A percentile compares a stretch with the other conserved stretches of the same genome.
phyloP scores from a whole-genome alignment of 2,888 invertebrate genomes.

The Sialis fuliginosa region DNA sequence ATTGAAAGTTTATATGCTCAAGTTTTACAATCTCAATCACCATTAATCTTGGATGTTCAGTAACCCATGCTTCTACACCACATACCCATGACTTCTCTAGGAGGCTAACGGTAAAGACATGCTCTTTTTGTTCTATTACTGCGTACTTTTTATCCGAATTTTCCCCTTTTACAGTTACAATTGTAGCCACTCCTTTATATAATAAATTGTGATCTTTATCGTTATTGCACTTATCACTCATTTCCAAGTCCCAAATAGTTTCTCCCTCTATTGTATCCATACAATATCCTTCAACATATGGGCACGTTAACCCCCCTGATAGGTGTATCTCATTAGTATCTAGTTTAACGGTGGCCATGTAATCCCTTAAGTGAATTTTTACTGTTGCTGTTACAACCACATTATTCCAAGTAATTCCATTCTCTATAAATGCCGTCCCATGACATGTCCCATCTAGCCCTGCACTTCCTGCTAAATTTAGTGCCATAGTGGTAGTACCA shows the following conservation, averaged over 20 bases:
- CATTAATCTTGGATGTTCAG: not conserved
- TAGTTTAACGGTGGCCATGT: not conserved
- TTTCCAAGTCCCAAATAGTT: not conserved
- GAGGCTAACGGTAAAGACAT: too few relatives aligned
- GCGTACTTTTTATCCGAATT: too few relatives aligned
- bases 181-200: too few relatives aligned
- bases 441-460: not conserved
- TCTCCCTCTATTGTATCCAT: not conserved
- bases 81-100: too few relatives aligned
- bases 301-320: not conserved
- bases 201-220: not conserved
- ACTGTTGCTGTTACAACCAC: not conserved
- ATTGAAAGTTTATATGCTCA: too few relatives aligned
- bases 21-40: not conserved
- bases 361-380: not conserved
- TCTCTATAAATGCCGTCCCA: not conserved
- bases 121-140: not conserved
- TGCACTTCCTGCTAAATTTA: not conserved
- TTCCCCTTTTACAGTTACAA: not conserved
- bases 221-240: not conserved
- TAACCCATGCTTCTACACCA: not conserved
- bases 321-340: not conserved
- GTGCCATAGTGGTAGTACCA: too few relatives aligned
- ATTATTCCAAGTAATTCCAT: not conserved
- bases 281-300: not conserved